Conservation (phyloP, 2,888 invertebrate species). For the Drosophila yooni region DNA sequence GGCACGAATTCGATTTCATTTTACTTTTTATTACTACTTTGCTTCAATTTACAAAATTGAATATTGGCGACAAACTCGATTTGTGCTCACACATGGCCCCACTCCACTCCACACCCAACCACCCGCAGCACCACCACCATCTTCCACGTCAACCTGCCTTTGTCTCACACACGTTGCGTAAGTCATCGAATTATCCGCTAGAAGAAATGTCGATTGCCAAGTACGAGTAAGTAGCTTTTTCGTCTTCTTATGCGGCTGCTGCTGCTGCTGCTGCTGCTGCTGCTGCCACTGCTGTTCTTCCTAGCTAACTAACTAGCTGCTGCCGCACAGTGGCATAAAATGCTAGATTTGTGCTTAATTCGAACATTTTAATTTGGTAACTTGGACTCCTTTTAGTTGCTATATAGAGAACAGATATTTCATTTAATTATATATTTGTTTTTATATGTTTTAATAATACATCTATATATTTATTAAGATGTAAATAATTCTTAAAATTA, state of each 20-base stretch:
- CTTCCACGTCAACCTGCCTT: constrained; percentile 50
- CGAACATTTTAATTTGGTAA: neutral
- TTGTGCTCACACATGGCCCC: constrained; percentile 53
- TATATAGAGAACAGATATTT: neutral
- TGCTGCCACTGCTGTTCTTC: neutral
- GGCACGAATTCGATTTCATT: constrained; percentile 62
- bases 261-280: constrained; percentile 1
- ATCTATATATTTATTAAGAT: neutral
- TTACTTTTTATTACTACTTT: constrained; percentile 62
- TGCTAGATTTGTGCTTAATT: neutral
- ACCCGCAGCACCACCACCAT: constrained; percentile 3
- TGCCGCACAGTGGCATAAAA: constrained; percentile 38
- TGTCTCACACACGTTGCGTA: constrained; percentile 63
- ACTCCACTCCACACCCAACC: neutral
- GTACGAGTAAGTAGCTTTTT: constrained; percentile 37
- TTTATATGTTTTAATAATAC: neutral
- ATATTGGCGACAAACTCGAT: constrained; percentile 78
- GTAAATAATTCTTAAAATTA: neutral
- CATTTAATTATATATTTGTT: neutral
- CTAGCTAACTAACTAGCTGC: constrained; percentile 28
- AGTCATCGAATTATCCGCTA: constrained; percentile 62
- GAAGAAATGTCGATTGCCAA: constrained; percentile 42
- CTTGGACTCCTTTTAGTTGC: neutral
- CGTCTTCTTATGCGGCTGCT: constrained; percentile 6
- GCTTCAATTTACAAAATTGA: constrained; percentile 78